Percentiles rank a stretch among this genome's conserved stretches.
Conservation (phyloP, 92 coral and sea anemone genomes). For the Zoanthus sociatus region DNA sequence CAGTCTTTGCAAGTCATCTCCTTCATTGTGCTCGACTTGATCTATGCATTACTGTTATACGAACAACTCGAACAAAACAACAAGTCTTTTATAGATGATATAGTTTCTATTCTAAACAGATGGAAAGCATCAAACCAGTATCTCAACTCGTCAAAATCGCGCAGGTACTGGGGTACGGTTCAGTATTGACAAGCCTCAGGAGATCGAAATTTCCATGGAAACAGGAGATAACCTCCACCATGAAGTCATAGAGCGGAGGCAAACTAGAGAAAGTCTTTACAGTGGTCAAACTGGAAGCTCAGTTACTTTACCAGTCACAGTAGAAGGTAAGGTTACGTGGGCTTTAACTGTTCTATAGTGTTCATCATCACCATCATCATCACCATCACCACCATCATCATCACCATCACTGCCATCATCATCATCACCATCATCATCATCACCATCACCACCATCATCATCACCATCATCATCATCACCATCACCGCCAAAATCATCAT, state of each 20-base stretch:
- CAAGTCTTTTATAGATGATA: background rate
- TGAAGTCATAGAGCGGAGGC: conserved; percentile 64
- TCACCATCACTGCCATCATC: too few species aligned
- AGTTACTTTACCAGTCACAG: conserved; percentile 69
- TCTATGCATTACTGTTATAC: background rate
- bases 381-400: too few species aligned
- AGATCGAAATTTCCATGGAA: conserved; percentile 42
- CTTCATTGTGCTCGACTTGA: background rate
- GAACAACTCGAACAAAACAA: background rate
- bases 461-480: too few species aligned
- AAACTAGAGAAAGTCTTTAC: conserved; percentile 78
- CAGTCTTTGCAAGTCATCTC: too few species aligned
- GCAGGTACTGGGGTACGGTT: conserved; percentile 88
- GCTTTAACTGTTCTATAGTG: background rate
- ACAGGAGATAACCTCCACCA: conserved; percentile 37
- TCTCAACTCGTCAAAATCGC: conserved; percentile 30
- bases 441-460: too few species aligned
- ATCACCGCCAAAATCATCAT: background rate
- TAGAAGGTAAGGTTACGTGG: conserved; percentile 59
- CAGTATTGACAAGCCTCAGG: conserved; percentile 58
- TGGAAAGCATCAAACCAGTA: background rate
- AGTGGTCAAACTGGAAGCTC: conserved; percentile 88
- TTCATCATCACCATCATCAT: background rate
- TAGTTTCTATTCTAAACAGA: background rate
- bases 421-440: too few species aligned